Evolutionary conservation across 2,113 vertebrate species (phyloP).

Genomic region (Istiophorus platypterus): DNA sequence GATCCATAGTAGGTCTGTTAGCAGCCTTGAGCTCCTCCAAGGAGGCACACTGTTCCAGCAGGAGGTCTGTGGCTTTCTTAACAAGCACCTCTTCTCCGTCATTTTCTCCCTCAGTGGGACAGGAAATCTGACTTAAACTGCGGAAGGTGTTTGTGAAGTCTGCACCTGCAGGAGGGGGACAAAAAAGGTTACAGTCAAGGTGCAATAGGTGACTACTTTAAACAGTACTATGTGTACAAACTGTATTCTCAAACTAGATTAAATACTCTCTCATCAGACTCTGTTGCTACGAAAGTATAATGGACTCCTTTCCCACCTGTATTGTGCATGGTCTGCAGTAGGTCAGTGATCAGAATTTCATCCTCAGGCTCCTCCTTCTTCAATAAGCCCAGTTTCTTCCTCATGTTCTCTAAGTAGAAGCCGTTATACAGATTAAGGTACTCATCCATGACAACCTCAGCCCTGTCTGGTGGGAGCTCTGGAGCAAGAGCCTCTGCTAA

Average conservation of each 20-base stretch:
- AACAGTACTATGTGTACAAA: neutral
- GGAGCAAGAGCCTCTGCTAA: conserved; percentile 93
- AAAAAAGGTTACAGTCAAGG: neutral
- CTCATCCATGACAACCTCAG: conserved; percentile 86
- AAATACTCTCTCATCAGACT: neutral
- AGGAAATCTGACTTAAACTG: conserved; percentile 88
- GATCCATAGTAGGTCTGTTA: conserved; percentile 93
- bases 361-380: conserved; percentile 88
- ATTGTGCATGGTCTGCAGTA: conserved; percentile 94
- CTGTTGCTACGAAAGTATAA: neutral
- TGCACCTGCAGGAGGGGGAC: conserved; percentile 83
- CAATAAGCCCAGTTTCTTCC: conserved; percentile 92
- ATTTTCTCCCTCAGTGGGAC: conserved; percentile 63
- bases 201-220: neutral
- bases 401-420: conserved; percentile 93
- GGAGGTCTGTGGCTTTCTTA: conserved; percentile 80
- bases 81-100: conserved; percentile 65
- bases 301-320: conserved; percentile 84
- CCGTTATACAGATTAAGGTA: conserved; percentile 89
- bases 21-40: conserved; percentile 91
- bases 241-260: neutral
- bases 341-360: conserved; percentile 85
- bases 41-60: conserved; percentile 90
- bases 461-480: conserved; percentile 88
- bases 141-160: conserved; percentile 97